Percentiles rank a stretch among this genome's conserved stretches.
These are phyloP conservation scores for Drosophila elegans DNA, from an alignment of 1,140 invertebrate genomes.

Conservation along the genomic window DNA sequence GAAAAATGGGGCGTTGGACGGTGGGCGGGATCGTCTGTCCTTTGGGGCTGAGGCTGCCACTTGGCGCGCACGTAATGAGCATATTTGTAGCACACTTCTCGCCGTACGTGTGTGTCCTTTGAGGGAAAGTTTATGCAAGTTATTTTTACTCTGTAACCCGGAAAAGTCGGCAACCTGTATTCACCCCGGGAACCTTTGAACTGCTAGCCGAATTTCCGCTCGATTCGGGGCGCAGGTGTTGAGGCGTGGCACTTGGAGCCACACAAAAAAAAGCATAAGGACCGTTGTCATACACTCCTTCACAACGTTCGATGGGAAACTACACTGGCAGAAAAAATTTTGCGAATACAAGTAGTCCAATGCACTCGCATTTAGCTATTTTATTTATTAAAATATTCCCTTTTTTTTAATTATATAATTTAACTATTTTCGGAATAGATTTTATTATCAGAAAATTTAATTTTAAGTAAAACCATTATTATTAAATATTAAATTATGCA, in stretches of 20 bases:
- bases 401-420: too few relatives aligned
- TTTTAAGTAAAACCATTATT: too few relatives aligned
- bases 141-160: conserved; percentile 49
- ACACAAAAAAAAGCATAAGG: background rate
- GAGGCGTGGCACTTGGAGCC: conserved; percentile 48
- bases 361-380: too few relatives aligned
- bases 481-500: too few relatives aligned
- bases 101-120: conserved; percentile 72
- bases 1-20: background rate
- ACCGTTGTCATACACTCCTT: conserved; percentile 34
- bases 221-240: conserved; percentile 37
- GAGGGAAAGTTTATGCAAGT: conserved; percentile 77
- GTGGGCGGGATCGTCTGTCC: background rate
- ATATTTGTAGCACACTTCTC: conserved; percentile 80
- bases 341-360: too few relatives aligned
- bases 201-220: conserved; percentile 39
- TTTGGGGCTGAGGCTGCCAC: conserved; percentile 35
- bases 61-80: conserved; percentile 76
- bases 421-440: too few relatives aligned
- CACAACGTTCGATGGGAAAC: background rate
- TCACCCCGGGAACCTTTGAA: conserved; percentile 7
- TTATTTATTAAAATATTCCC: too few relatives aligned
- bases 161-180: background rate
- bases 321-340: too few relatives aligned
- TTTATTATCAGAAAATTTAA: too few relatives aligned